phyloP scores from a whole-genome alignment of 2,888 invertebrate genomes.

The Augiades crinisus region DNA sequence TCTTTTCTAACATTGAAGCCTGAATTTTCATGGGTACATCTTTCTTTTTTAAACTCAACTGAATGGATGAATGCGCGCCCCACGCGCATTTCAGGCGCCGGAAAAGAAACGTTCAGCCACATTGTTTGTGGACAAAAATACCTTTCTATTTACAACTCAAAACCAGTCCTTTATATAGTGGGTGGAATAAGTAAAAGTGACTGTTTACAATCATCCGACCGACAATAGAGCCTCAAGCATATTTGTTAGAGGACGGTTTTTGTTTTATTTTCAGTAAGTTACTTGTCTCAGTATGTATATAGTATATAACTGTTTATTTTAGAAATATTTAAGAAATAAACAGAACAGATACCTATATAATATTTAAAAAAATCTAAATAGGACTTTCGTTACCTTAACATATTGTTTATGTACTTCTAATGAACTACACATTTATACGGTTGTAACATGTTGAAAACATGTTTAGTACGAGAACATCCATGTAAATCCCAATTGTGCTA shows the following conservation, averaged over 20 bases:
- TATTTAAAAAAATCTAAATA: no score
- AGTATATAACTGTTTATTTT: no score
- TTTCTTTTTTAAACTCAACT: conserved; percentile 9
- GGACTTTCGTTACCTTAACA: no score
- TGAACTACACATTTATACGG: no score
- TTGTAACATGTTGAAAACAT: no score
- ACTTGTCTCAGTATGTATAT: no score
- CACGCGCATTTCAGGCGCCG: conserved; percentile 15
- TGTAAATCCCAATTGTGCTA: no score
- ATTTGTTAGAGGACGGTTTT: background rate
- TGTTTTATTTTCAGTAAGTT: no score
- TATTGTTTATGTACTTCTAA: no score
- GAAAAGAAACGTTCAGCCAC: conserved; percentile 15
- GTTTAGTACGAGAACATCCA: no score
- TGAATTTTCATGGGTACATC: background rate
- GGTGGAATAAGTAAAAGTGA: conserved; percentile 13
- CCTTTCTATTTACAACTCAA: conserved; percentile 15
- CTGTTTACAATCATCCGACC: conserved; percentile 3
- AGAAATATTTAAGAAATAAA: no score
- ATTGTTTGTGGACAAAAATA: conserved; percentile 21
- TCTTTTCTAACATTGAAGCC: background rate
- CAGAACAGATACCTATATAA: no score
- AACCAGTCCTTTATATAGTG: conserved; percentile 6
- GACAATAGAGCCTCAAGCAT: background rate
- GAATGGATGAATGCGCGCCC: conserved; percentile 6